Base-by-base conservation (phyloP, 2,797 vertebrate species). In the Aphelocoma californica region DNA sequence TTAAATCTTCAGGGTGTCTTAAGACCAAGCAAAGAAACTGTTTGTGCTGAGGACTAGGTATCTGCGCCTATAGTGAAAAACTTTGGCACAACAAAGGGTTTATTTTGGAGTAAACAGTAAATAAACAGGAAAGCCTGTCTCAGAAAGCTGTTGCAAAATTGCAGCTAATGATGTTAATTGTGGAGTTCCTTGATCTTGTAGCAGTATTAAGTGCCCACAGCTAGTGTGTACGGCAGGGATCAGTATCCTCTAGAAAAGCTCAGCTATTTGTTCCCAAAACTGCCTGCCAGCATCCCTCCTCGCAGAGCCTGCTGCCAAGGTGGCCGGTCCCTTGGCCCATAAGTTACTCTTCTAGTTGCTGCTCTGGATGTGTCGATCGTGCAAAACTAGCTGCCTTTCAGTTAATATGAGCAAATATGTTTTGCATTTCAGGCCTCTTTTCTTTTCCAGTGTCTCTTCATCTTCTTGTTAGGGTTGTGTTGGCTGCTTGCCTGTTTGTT, bases 301-400 rank as follows among this genome's bases (percentile, higher is more conserved):
- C 1, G 2, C 9, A 50, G 36, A 57, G 20, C 45, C 8, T n/a
- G n/a, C 32, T 53, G 61, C 18, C 2, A 6, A 12, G 0, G 1
- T 31, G 42, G n/a, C 48, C 14, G 12, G 5, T 32, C n/a, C n/a
- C 26, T 16, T 16, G 45, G 58, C 36, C n/a, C 1, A 0, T 14
- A 12, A 14, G 15, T 81, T 53, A 15, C 1, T 8, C 12, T 7
- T 58, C 23, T 15, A 23, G 9, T 19, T 79, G 36, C 29, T 1
- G 3, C n/a, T 32, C 53, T 21, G 18, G 48, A 28, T 62, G 44
- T 1, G 1, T 29, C 3, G 8, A 2, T 16, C 0, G 0, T n/a
- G 53, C 26, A 48, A 56, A 85, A 67, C 5, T 12, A 48, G 36
- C 47, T 64, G 57, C 40, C 20, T 93, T 91, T 74, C 10, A 16